A percentile compares a stretch with the other conserved stretches of the same genome.
Conservation (phyloP, 2,797 vertebrate genomes). For the Nasua narica region DNA sequence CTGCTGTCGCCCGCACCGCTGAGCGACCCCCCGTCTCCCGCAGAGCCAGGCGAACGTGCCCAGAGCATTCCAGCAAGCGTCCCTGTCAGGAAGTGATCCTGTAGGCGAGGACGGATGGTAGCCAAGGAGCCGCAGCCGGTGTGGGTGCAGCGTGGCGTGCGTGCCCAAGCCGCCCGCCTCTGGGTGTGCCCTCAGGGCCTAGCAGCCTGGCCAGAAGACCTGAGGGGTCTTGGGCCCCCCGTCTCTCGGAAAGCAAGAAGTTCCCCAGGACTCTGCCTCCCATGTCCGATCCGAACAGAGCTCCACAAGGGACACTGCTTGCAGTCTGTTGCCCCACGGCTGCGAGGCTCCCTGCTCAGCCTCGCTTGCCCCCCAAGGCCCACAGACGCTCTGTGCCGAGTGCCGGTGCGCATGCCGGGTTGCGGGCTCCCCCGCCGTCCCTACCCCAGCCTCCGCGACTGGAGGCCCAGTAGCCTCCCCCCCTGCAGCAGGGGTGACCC, state of each 20-base stretch:
- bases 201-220: neutral
- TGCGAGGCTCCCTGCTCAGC: accelerated
- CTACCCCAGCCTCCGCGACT: neutral
- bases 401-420: neutral
- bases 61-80: neutral
- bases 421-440: neutral
- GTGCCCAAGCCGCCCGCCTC: neutral
- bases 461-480: neutral
- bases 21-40: neutral
- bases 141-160: neutral
- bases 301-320: neutral
- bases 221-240: neutral
- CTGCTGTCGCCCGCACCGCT: accelerated
- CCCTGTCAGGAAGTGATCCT: neutral
- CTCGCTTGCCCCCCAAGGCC: neutral
- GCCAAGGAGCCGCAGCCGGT: no score
- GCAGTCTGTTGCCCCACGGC: accelerated
- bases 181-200: neutral
- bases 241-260: neutral
- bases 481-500: neutral
- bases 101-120: neutral
- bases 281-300: neutral
- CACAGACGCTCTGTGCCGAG: neutral
- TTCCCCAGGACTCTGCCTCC: neutral
- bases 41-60: neutral